These are phyloP conservation scores for Elegia similella DNA, from an alignment of 2,888 invertebrate species.

Conservation along the genomic window DNA sequence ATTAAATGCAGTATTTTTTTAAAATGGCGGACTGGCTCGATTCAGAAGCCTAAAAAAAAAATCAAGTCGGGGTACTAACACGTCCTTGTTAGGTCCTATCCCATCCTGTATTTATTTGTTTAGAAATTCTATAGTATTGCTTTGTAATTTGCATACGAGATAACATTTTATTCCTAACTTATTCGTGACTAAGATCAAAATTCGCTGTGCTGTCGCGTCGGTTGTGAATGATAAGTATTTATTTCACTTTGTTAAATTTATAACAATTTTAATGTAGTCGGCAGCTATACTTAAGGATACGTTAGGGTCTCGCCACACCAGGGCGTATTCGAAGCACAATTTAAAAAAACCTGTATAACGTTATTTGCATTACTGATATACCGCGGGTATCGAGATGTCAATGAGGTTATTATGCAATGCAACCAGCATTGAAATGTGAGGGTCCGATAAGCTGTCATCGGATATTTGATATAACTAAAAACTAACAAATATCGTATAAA, in stretches of 20 bases:
- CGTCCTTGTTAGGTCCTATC: constrained; percentile 55
- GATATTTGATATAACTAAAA: no score
- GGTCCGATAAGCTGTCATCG: no score
- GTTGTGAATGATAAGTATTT: constrained; percentile 63
- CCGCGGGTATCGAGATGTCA: no score
- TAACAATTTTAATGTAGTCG: constrained; percentile 69
- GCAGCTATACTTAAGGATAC: constrained; percentile 75
- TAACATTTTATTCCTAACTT: constrained; percentile 41
- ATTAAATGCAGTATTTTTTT: constrained; percentile 37
- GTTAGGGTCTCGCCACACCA: constrained; percentile 26
- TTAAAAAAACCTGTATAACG: no score
- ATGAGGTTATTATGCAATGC: no score
- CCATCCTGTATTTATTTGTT: constrained; percentile 71
- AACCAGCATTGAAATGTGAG: no score
- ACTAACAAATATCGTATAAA: no score
- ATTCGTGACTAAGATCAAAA: constrained; percentile 13
- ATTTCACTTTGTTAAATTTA: constrained; percentile 64
- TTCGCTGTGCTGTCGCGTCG: constrained; percentile 40
- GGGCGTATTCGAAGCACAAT: no score
- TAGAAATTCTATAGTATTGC: constrained; percentile 65
- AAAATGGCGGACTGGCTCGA: constrained; percentile 29
- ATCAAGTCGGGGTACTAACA: constrained; percentile 49
- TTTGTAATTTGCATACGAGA: constrained; percentile 73
- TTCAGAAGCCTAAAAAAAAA: neutral
- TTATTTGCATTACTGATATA: no score